Evolutionary conservation across 1,140 invertebrate species (phyloP), one percentile per base, ranked within the genome.

Genomic region (Papilio xuthus): DNA sequence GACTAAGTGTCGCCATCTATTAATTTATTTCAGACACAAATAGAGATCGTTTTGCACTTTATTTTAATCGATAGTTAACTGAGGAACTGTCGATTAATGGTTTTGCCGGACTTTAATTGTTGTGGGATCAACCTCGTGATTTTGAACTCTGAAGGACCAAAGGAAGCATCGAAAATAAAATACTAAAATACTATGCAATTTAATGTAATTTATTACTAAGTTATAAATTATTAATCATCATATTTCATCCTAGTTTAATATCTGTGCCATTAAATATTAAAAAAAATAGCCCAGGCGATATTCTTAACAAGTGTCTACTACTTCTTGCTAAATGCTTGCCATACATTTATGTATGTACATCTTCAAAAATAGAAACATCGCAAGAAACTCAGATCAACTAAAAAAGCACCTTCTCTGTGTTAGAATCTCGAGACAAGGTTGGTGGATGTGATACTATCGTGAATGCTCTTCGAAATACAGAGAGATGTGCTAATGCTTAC

Each of bases 391-490:
- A 0, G 12, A 63, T 4, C 23, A 63, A 63, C 60, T 15, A 67
- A 67, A 67, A 63, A 26, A 60, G 23, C 10, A 67, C 60, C 23
- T 63, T 63, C 56, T 23, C 10, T 10, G 23, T 60, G n/a, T 67
- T 67, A 4, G 4, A 42, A 42, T 71, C 37, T 42, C 69, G 37
- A 23, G 69, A 37, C n/a, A 41, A 71, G 13, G 12, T 42, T 42
- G 60, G 9, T 28, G 15, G 15, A 26, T 37, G 63, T 37, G 67
- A 41, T 37, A n/a, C 26, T 13, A 4, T 32, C 26, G 37, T 71
- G 69, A 71, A 71, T 71, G 20, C 69, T 42, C 69, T 13, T 70
- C 67, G 18, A 73, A 44, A 73, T 1, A 72, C 71, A 73, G 50
- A 47, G 71, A 50, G 20, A 42, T 28, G 60, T 32, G 20, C 41